Base-by-base conservation (phyloP, 2,888 invertebrate genomes). In the Sipunculus nudus region DNA sequence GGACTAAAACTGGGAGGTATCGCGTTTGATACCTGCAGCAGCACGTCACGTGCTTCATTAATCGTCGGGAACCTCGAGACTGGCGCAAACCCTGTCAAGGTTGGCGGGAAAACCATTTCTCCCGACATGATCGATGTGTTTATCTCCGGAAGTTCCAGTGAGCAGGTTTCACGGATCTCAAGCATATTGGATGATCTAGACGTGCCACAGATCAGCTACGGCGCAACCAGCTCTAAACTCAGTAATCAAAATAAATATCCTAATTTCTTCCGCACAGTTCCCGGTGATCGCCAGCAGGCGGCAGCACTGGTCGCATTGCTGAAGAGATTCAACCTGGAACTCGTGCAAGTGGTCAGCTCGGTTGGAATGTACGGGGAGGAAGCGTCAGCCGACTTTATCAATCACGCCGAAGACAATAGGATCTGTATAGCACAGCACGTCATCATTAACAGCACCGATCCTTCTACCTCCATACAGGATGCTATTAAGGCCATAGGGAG, bases 231-330 rank as follows among this genome's bases (percentile, higher is more conserved):
- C 5, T 58, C 75, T 23, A 72, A 73, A 49, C 67, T 81, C 0
- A 62, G 68, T 38, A 65, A 78, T 47, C 50, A 55, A 10, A 39
- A 62, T 2, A 72, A 72, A 43, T 80, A 78, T 53, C 70, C 71
- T 1, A 77, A 75, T 60, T 78, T 81, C 62, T 63, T 78, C 31
- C 60, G 79, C 2, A 75, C 79, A 0, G 79, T 78, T 3, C 79
- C 79, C 4, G 76, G 78, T 4, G 80, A 79, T 55, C 78, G 79
- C 62, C 77, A 78, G 52, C 78, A 76, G 52, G 75, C 78, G 3
- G 53, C 81, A 3, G 81, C 83, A 3, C 73, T 84, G 29, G 75
- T 84, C 21, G 78, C 82, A 26, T 76, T 83, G 40, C 71, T 85
- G 59, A 80, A 82, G 59, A 75, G 79, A 57, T 80, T 82, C 53